Evolutionary conservation across 2,888 invertebrate genomes (phyloP), one percentile per base, ranked within the genome.

Genomic region (Andrena bicolor): DNA sequence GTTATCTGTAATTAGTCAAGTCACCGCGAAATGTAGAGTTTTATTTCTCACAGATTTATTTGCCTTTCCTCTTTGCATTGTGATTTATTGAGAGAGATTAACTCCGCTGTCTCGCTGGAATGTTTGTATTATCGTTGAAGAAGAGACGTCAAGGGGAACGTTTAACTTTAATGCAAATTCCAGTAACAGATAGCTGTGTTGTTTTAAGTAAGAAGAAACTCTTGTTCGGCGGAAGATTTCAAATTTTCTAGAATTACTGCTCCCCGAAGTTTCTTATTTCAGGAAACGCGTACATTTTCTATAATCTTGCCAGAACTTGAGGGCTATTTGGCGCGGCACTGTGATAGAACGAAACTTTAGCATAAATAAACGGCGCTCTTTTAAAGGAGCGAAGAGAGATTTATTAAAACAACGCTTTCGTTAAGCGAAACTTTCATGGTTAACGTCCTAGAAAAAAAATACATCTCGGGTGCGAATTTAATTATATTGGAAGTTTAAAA

Each of bases 131-230:
- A 20, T 10, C 41, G 6, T 1, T 23, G 10, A 53, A 51, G 49
- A 23, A 41, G 41, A 20, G 8, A 28, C n/a, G 72, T 32, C 76
- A 13, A 10, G 56, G 48, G 64, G 8, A n/a, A 58, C 30, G 53
- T 63, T 71, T 20, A 32, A 64, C 16, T 64, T 26, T 56, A 64
- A 71, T 76, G 53, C 48, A 64, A 64, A 58, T 72, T 56, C 32
- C 48, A 32, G 16, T 28, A 48, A 53, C 23, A 48, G 53, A 48
- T 48, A 30, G 63, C 51, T 7, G 4, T 8, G 30, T 13, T 64
- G 23, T 23, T 56, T 76, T 56, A 58, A 65, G 20, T 23, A 48
- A 65, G 5, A 30, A 16, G n/a, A 16, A 16, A 10, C 8, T n/a
- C 26, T n/a, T 5, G n/a, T 26, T 63, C 7, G 10, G 6, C 10